Conservation (phyloP, 2,888 invertebrate species). For the Andrena flavipes region DNA sequence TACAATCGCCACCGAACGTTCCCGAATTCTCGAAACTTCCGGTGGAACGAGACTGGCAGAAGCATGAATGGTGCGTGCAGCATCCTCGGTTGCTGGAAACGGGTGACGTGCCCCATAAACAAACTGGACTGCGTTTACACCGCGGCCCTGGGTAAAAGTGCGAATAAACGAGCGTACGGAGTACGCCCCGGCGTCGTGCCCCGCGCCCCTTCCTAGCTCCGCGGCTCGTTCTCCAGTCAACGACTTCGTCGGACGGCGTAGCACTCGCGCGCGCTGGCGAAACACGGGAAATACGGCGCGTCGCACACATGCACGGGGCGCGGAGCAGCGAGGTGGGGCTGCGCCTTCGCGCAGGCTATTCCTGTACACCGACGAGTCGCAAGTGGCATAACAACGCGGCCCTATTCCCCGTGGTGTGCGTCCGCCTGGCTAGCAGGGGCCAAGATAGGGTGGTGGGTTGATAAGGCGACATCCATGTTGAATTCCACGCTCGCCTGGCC, state of each 20-base stretch:
- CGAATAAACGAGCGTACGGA: slow-evolving; percentile 62
- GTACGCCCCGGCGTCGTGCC: slow-evolving; percentile 24
- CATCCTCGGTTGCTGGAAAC: slow-evolving; percentile 11
- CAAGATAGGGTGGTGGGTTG: slow-evolving; percentile 52
- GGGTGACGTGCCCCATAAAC: slow-evolving; percentile 29
- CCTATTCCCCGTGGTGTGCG: slow-evolving; percentile 35
- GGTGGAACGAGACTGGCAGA: not conserved
- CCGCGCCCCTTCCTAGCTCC: slow-evolving; percentile 1
- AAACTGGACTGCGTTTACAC: slow-evolving; percentile 42
- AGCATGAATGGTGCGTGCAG: not conserved
- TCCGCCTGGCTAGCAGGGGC: slow-evolving; percentile 11
- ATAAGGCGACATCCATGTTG: slow-evolving; percentile 41
- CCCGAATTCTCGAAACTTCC: slow-evolving; percentile 11
- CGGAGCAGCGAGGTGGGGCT: slow-evolving; percentile 53
- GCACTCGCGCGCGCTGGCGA: slow-evolving; percentile 47
- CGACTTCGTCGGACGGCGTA: slow-evolving; percentile 62
- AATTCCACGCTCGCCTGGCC: slow-evolving; percentile 26
- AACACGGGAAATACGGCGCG: slow-evolving; percentile 49
- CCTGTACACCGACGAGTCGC: slow-evolving; percentile 62
- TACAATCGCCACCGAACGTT: not conserved
- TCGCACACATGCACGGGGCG: slow-evolving; percentile 46
- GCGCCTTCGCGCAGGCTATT: slow-evolving; percentile 57
- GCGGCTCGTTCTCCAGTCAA: slow-evolving; percentile 65
- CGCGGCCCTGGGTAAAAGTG: slow-evolving; percentile 53
- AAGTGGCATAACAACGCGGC: slow-evolving; percentile 73